Conservation (phyloP, 2,888 invertebrate species). For the Tetramorium bicarinatum region DNA sequence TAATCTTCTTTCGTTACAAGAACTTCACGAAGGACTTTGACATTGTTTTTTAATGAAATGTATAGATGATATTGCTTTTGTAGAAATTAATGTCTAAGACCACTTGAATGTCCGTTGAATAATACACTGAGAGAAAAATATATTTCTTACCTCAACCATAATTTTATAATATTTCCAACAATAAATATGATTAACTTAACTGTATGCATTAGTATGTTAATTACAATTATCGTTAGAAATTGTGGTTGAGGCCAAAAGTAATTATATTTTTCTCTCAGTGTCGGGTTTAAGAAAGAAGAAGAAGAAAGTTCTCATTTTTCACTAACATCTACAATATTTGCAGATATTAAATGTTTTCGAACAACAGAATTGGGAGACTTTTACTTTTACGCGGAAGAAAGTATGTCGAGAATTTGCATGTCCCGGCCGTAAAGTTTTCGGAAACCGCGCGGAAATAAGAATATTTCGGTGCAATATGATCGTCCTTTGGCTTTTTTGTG, state of each 20-base stretch:
- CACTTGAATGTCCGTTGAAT: not conserved
- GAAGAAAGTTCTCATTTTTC: not conserved
- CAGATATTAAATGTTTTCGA: not conserved
- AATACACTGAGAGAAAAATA: not conserved
- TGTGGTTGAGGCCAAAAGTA: too few relatives aligned
- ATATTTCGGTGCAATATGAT: not conserved
- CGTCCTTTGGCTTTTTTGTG: constrained; percentile 15
- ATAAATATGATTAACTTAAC: too few relatives aligned
- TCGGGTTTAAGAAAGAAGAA: not conserved
- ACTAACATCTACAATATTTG: not conserved
- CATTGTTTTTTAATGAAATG: not conserved
- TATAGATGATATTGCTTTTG: not conserved
- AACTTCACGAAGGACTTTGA: not conserved
- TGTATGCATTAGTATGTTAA: too few relatives aligned
- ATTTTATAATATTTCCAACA: too few relatives aligned
- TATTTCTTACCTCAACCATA: too few relatives aligned
- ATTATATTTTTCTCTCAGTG: too few relatives aligned
- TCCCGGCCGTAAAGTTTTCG: not conserved
- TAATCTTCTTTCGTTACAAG: not conserved
- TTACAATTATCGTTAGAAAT: too few relatives aligned
- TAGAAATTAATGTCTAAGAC: constrained; percentile 3
- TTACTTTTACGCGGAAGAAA: not conserved
- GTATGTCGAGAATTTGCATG: not conserved
- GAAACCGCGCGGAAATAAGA: constrained; percentile 25
- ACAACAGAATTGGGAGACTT: not conserved